Evolutionary conservation across 2,113 vertebrate genomes (phyloP), one percentile per base, ranked within the genome.

Genomic region (Dipodomys spectabilis): DNA sequence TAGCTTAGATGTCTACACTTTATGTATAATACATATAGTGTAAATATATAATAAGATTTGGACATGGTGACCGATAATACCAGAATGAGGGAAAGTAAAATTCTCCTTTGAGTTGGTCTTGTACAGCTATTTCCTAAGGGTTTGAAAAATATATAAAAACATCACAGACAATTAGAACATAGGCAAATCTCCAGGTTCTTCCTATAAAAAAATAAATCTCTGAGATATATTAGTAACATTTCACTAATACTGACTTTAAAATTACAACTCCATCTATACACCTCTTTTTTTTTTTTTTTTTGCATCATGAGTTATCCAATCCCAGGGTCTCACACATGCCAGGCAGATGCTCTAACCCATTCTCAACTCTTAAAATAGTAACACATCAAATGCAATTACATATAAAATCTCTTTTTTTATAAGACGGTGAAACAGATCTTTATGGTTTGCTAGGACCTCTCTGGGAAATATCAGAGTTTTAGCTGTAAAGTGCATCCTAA

Each of bases 91-190:
- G 32, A 88, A 60, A 94, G 22, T 79, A 73, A 81, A 77, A 72
- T 68, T 85, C 22, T 86, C 53, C 74, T 3, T 87, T 77, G 30
- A 25, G 35, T 44, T 69, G 68, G 1, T 19, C 79, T 87, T 49
- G 49, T 23, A 25, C 88, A 72, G 73, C 62, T 83, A 23, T 86
- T 79, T 91, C 49, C 53, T 44, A 74, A 88, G 27, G 67, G 62
- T 82, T 80, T 91, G 80, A 88, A 88, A 13, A 45, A 1, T 69
- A 22, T 86, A 91, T 81, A n/a, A 86, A 86, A 90, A 82, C 16
- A 45, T 39, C 65, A 64, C 30, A 82, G 78, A 82, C 71, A 87
- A 8, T 71, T 4, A 53, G 23, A 68, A 22, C 32, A 73, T 15
- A 72, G 23, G 73, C 53, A 78, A 73, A 68, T 80, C 68, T 71